Evolutionary conservation across 2,113 vertebrate species (phyloP), one percentile per base, ranked within the genome.

Genomic region (Rhea americana): DNA sequence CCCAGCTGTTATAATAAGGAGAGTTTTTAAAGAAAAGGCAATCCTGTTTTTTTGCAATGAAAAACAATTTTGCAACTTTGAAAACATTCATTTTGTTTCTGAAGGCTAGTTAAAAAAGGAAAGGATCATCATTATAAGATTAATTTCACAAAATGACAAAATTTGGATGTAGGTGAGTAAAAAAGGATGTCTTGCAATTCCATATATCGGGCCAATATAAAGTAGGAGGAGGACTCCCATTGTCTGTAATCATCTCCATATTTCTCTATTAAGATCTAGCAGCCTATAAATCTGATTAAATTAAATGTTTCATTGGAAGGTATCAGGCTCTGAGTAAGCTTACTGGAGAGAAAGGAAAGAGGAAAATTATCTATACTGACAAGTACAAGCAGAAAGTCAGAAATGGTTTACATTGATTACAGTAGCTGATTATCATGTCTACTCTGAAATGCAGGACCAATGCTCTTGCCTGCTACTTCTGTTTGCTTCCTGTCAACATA

Each of bases 361-460:
- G 35, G 22, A 74, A 73, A 94, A 97, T 89, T 90, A 82, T 65
- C 58, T 51, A 62, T 82, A 82, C 41, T 67, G 91, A 80, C 14
- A 15, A 70, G 67, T 28, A 93, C 82, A 95, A 93, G 72, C 67
- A 86, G 81, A 66, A 91, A 91, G 68, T 63, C 71, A 82, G 93
- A 82, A 93, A 75, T 94, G 16, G 32, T 96, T 96, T 96, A 50
- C 88, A 94, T 80, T 65, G 94, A 61, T 96, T 80, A 26, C 24
- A 77, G 61, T 13, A 73, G 80, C 3, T 63, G 82, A 94, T 90
- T 85, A 82, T 2, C 83, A 59, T 43, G 43, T 35, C 58, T 74
- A 30, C 37, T 7, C n/a, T 32, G 68, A 2, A 17, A 37, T 0
- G 0, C 35, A n/a, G 48, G 47, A 74, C 35, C 72, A 82, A 72